A percentile compares a stretch with the other conserved stretches of the same genome.
phyloP scores from a whole-genome alignment of 2,113 vertebrate species.

The Emydura subglobosa region DNA sequence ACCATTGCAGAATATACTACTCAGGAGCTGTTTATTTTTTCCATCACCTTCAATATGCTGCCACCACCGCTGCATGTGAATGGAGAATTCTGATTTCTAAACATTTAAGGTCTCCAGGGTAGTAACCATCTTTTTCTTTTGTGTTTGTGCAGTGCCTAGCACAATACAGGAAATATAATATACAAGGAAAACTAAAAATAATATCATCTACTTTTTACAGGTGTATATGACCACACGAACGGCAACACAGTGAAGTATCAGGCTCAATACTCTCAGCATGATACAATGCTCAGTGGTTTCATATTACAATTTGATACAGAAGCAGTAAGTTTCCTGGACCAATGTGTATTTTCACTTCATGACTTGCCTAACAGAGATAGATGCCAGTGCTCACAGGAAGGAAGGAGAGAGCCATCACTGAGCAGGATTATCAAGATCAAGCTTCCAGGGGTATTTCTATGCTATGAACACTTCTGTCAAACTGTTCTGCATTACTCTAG shows the following conservation, averaged over 20 bases:
- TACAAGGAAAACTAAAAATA: neutral
- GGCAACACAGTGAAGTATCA: accelerated
- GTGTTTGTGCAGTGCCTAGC: neutral
- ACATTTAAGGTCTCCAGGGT: neutral
- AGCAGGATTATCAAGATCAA: neutral
- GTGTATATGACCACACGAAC: accelerated
- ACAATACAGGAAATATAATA: accelerated
- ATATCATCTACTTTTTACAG: neutral
- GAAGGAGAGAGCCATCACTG: neutral
- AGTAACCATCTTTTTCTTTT: neutral
- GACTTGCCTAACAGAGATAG: neutral
- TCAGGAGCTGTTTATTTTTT: accelerated
- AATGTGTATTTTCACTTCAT: neutral
- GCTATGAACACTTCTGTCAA: neutral
- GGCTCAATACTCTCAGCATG: accelerated
- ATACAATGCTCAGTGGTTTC: accelerated
- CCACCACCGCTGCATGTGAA: neutral
- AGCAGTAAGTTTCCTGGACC: no score
- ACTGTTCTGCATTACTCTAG: neutral
- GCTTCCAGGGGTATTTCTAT: neutral
- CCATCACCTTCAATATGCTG: accelerated
- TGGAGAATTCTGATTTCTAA: neutral
- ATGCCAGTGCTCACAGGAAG: neutral
- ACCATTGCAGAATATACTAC: accelerated
- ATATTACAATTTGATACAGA: accelerated